Conservation (phyloP, 1,140 invertebrate species). For the Drosophila micromelanica region DNA sequence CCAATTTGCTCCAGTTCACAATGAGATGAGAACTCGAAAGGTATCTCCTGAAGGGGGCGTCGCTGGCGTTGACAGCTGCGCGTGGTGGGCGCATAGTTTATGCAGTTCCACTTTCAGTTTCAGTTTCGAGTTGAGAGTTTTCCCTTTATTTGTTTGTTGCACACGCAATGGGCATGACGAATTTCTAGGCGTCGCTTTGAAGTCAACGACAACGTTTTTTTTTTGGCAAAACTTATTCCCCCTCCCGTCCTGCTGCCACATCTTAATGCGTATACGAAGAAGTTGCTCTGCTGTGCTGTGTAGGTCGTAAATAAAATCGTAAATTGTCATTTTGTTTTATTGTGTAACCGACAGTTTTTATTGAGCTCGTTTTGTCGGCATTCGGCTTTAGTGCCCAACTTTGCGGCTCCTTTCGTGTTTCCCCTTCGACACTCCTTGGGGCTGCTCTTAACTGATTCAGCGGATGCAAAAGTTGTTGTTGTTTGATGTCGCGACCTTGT, state of each 20-base stretch:
- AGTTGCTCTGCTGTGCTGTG: conserved; percentile 6
- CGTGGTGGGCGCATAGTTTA: conserved; percentile 71
- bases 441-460: conserved; percentile 26
- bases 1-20: conserved; percentile 77
- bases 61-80: conserved; percentile 69
- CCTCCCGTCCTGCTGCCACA: conserved; percentile 3
- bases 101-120: conserved; percentile 59
- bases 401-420: neutral
- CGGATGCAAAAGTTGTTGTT: conserved; percentile 53
- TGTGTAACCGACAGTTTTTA: conserved; percentile 77
- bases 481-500: neutral
- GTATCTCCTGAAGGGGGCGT: conserved; percentile 17
- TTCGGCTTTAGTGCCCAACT: conserved; percentile 37
- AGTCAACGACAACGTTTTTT: conserved; percentile 34
- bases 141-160: conserved; percentile 33
- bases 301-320: conserved; percentile 80
- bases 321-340: conserved; percentile 83
- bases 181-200: conserved; percentile 64
- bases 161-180: conserved; percentile 68
- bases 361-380: conserved; percentile 77
- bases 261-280: too few relatives aligned
- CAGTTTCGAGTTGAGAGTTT: conserved; percentile 5
- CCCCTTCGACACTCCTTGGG: neutral
- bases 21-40: conserved; percentile 29
- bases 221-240: conserved; percentile 21